Percentiles rank a stretch among this genome's conserved stretches.
phyloP scores from a whole-genome alignment of 2,888 invertebrate species.

The Aphidius colemani region DNA sequence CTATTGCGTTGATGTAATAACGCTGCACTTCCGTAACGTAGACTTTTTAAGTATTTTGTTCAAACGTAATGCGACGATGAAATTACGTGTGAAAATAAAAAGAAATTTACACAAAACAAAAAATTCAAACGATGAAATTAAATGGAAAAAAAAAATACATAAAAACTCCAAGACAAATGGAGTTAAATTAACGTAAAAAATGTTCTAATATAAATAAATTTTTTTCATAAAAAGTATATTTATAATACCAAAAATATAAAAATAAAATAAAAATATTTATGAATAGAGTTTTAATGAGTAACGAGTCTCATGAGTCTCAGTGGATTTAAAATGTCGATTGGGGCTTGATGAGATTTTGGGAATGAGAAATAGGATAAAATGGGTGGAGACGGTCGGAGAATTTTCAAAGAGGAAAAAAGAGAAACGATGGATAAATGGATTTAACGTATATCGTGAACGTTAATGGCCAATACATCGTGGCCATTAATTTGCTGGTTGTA shows the following conservation, averaged over 20 bases:
- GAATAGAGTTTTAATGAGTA: constrained; percentile 3
- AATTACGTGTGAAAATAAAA: neutral
- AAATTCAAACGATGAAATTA: neutral
- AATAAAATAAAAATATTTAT: neutral
- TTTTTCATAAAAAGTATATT: too few relatives aligned
- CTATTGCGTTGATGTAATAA: constrained; percentile 55
- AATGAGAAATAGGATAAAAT: neutral
- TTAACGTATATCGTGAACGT: constrained; percentile 25
- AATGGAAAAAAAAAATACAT: constrained; percentile 4
- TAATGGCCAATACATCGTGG: constrained; percentile 29
- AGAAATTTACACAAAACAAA: constrained; percentile 1
- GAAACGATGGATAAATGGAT: constrained; percentile 2
- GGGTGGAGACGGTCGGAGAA: neutral
- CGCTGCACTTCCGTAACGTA: constrained; percentile 41
- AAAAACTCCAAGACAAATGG: neutral
- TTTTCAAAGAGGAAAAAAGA: constrained; percentile 1
- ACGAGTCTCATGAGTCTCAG: constrained; percentile 2
- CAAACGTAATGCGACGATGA: neutral
- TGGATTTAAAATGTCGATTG: constrained; percentile 3
- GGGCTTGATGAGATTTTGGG: neutral
- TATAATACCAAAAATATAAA: too few relatives aligned
- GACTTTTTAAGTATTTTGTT: constrained; percentile 30
- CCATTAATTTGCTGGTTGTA: constrained; percentile 30
- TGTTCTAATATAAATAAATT: too few relatives aligned
- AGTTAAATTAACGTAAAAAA: neutral